A percentile compares a stretch with the other conserved stretches of the same genome.
phyloP scores from a whole-genome alignment of 2,888 invertebrate genomes.

The Epinotia demarniana region DNA sequence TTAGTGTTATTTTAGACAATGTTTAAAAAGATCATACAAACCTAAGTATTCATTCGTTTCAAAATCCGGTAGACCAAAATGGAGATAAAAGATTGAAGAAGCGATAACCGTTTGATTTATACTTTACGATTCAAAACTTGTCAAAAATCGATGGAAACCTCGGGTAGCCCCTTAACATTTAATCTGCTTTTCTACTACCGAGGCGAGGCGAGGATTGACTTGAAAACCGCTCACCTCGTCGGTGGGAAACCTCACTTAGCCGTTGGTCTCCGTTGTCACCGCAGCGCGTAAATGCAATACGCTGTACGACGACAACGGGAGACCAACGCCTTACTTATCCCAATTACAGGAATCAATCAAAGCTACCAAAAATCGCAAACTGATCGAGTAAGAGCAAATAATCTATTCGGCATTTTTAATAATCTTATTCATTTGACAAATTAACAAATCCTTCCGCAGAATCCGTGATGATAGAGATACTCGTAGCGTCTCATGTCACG shows the following conservation, averaged over 20 bases:
- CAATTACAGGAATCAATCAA: constrained; percentile 7
- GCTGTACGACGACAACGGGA: not conserved
- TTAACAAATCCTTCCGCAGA: too few species aligned
- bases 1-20: too few species aligned
- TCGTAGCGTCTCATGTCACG: not conserved
- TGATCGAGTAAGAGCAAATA: constrained; percentile 15
- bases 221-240: not conserved
- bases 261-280: not conserved
- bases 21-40: too few species aligned
- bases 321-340: not conserved
- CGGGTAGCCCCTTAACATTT: constrained; percentile 8
- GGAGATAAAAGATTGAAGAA: too few species aligned
- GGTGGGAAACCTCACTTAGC: not conserved
- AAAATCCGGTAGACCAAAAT: too few species aligned
- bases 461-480: not conserved
- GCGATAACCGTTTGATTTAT: too few species aligned
- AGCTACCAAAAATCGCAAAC: constrained; percentile 26
- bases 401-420: not conserved
- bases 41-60: too few species aligned
- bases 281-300: not conserved
- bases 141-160: too few species aligned
- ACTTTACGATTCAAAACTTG: too few species aligned
- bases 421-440: not conserved
- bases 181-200: not conserved
- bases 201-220: not conserved